Evolutionary conservation across 2,888 invertebrate genomes (phyloP), one percentile per base, ranked within the genome.

Genomic region (Nebria salina): DNA sequence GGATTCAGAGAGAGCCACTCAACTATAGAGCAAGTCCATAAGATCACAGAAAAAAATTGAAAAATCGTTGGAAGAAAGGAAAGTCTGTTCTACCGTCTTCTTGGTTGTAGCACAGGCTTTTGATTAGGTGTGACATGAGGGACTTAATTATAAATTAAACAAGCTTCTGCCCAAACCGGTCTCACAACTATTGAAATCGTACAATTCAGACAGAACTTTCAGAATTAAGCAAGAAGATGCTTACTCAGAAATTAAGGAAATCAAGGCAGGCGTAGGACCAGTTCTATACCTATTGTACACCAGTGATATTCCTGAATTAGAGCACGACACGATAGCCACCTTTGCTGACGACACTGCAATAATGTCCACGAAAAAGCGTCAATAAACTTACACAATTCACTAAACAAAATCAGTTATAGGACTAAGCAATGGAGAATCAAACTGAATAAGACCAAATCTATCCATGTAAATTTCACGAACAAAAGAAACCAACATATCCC

Each of bases 351-450:
- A 83, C 74, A 84, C 82, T 13, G 83, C 82, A 1, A 75, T 84
- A 2, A 54, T 83, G 20, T 41, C 68, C 43, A 64, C 68, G 73
- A 26, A 26, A 7, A 3, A 70, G 78, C 81, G 15, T 64, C 75
- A 20, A 65, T 42, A 68, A 77, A 66, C 26, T 66, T 84, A 73
- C 83, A 84, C 82, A 77, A 8, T 64, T 65, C 82, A 15, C 43
- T 82, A 15, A 82, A 83, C 72, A 75, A 75, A 80, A 74, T 84
- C 42, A 15, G 75, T 20, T 20, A 82, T 25, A 84, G 84, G 84
- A 82, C 82, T 13, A 82, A 84, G 9, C 82, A 83, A 76, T 84
- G 85, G 85, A 79, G 82, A 72, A 85, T 84, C 4, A 84, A 84
- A 80, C 77, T 83, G 7, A 85, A 83, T 70, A 83, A 84, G 70